Evolutionary conservation across 2,113 vertebrate species (phyloP).

Genomic region (Dolichallabes microphthalmus): DNA sequence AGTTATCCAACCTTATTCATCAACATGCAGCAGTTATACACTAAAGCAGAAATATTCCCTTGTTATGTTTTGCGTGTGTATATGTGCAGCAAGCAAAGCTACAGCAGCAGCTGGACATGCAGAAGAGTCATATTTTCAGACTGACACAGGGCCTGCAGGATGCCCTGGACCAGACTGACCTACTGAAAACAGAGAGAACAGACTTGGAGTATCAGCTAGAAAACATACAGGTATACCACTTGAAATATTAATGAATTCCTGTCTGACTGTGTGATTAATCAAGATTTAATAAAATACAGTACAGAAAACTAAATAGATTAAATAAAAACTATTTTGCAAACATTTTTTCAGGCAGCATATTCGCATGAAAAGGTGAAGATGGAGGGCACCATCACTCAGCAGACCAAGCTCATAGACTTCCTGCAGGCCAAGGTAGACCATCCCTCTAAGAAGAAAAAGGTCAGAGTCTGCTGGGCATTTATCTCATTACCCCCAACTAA

Average conservation of each 20-base stretch:
- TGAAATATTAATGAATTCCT: background rate
- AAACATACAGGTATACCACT: slow-evolving; percentile 90
- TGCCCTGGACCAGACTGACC: slow-evolving; percentile 91
- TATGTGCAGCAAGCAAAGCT: slow-evolving; percentile 87
- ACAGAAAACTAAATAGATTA: background rate
- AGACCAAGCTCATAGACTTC: slow-evolving; percentile 99
- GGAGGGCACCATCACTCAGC: slow-evolving; percentile 98
- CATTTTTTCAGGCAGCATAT: slow-evolving; percentile 86
- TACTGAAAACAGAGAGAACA: slow-evolving; percentile 94
- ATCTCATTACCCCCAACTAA: slow-evolving; percentile 48
- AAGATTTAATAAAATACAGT: background rate
- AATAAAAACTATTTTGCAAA: no score
- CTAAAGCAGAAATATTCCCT: background rate
- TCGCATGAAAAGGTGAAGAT: slow-evolving; percentile 99
- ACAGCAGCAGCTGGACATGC: slow-evolving; percentile 97
- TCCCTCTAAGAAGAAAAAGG: slow-evolving; percentile 98
- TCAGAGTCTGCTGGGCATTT: slow-evolving; percentile 65
- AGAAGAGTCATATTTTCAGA: slow-evolving; percentile 96
- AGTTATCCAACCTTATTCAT: background rate
- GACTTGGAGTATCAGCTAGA: slow-evolving; percentile 97
- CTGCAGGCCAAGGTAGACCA: slow-evolving; percentile 97
- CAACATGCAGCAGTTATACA: background rate
- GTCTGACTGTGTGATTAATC: background rate
- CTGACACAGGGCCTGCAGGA: slow-evolving; percentile 98
- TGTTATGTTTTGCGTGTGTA: slow-evolving; percentile 17